Evolutionary conservation across 2,888 invertebrate species (phyloP), one percentile per base, ranked within the genome.

Genomic region (Auanema freiburgensis): DNA sequence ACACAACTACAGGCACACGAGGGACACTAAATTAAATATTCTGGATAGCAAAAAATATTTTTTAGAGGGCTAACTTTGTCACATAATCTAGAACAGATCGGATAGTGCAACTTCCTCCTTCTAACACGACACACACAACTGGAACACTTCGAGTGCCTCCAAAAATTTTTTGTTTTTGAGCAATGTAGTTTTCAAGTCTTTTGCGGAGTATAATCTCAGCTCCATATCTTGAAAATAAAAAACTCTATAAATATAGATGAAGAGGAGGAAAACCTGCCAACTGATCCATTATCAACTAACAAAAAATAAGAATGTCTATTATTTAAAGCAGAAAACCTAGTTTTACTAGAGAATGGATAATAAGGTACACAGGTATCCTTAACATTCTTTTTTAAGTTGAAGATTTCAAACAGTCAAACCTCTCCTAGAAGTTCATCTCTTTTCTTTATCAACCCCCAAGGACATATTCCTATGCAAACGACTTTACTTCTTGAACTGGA

Each of bases 211-310:
- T 91, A 76, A 96, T 91, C 86, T 98, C 97, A 21, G 86, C 86
- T 10, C 87, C 87, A 73, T 85, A 86, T 76, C 86, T 61, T 52
- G 54, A 57, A 52, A 56, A 40, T n/a, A 33, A 53, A n/a, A 53
- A 23, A 21, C 5, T 23, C 18, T 6, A 53, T 21, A 53, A 12
- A 16, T 21, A 16, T 8, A 8, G 5, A 5, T 8, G 10, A n/a
- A 40, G 33, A 58, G 43, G 44, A 40, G 0, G n/a, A 43, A 12
- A 52, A 71, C 71, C 74, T 65, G 12, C 93, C 96, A 60, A 92
- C 90, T 1, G 96, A 95, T n/a, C 98, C 98, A 86, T 98, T 96
- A 87, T 98, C 98, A 14, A 95, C 96, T 71, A 98, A 87, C 67
- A 98, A 88, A 86, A 98, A 98, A 87, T 95, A 97, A 16, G 95